Evolutionary conservation across 2,113 vertebrate species (phyloP).

Genomic region (Gallinago paraguaiae): DNA sequence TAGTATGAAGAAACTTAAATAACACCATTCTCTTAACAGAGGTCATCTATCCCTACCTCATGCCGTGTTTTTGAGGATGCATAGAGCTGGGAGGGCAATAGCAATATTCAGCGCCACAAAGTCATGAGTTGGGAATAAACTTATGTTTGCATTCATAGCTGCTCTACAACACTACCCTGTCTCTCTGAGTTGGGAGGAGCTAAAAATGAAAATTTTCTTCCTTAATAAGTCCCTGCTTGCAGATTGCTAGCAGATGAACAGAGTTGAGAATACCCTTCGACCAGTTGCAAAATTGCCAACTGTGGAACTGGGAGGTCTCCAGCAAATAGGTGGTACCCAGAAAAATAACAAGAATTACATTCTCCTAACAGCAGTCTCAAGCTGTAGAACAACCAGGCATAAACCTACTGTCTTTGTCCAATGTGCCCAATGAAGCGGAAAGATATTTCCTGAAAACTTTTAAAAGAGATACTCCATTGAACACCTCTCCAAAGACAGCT

Average conservation of each 20-base stretch:
- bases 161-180: no score
- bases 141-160: background rate
- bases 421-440: background rate
- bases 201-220: background rate
- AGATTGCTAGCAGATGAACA: background rate
- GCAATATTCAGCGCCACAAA: background rate
- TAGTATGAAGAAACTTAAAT: background rate
- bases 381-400: background rate
- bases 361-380: background rate
- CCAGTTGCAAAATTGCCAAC: background rate
- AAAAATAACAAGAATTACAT: background rate
- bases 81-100: accelerated
- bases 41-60: no score
- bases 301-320: background rate
- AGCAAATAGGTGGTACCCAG: background rate
- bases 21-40: background rate
- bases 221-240: background rate
- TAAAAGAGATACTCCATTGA: background rate
- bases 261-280: background rate
- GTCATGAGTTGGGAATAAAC: background rate
- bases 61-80: background rate
- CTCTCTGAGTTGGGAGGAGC: background rate
- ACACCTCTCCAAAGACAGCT: background rate
- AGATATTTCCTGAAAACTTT: background rate
- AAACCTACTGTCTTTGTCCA: background rate